phyloP scores from a whole-genome alignment of 2,888 invertebrate genomes.

The Ceramica pisi region DNA sequence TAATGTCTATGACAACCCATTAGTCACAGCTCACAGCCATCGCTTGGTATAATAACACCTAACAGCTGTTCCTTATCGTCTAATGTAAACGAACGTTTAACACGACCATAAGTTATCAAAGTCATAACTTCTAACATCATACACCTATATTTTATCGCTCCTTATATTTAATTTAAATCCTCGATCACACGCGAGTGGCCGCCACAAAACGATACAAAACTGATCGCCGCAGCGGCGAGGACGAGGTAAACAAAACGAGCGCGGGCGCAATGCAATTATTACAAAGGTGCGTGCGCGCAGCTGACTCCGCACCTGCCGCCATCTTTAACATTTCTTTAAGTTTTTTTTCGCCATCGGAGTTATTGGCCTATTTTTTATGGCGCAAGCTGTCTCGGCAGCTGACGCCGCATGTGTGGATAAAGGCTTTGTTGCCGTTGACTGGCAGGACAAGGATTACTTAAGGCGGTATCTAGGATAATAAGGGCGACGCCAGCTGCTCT shows the following conservation, averaged over 20 bases:
- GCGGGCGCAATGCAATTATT: constrained; percentile 84
- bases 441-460: constrained; percentile 69
- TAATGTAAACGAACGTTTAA: constrained; percentile 52
- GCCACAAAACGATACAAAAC: constrained; percentile 75
- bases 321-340: constrained; percentile 88
- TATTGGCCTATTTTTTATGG: constrained; percentile 91
- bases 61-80: constrained; percentile 48
- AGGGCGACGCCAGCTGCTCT: constrained; percentile 76
- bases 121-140: constrained; percentile 42
- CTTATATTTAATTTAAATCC: constrained; percentile 64
- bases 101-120: constrained; percentile 45
- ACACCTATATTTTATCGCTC: constrained; percentile 57
- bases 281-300: constrained; percentile 89
- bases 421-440: constrained; percentile 76
- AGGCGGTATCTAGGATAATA: constrained; percentile 82
- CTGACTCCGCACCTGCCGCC: constrained; percentile 89
- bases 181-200: constrained; percentile 62
- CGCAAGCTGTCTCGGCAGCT: constrained; percentile 89
- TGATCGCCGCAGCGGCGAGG: constrained; percentile 65
- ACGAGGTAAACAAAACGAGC: constrained; percentile 81
- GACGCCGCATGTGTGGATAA: constrained; percentile 78
- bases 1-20: constrained; percentile 1
- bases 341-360: constrained; percentile 89
- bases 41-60: background rate
- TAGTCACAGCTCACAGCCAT: constrained; percentile 10